Percentiles rank a stretch among this genome's conserved stretches.
phyloP scores from a whole-genome alignment of 2,113 vertebrate species.

The Clinocottus analis region DNA sequence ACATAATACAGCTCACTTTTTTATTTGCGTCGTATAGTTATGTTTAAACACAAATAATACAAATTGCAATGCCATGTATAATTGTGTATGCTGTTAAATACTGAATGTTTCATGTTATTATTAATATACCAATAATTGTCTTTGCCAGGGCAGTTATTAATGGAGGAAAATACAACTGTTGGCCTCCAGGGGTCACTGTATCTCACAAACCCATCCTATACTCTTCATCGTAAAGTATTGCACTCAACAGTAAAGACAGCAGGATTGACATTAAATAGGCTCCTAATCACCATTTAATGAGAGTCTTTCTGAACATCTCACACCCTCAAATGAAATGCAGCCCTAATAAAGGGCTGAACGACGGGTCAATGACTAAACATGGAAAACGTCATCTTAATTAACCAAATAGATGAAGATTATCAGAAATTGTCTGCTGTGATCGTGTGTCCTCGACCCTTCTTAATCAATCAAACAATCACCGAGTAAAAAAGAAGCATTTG shows the following conservation, averaged over 20 bases:
- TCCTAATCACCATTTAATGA: constrained; percentile 30
- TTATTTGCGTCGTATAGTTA: not conserved
- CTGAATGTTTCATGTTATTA: not conserved
- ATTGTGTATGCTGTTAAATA: not conserved
- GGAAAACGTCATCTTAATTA: constrained; percentile 6
- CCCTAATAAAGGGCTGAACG: not conserved
- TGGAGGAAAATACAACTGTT: not conserved
- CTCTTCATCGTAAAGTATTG: not conserved
- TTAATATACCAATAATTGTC: not conserved
- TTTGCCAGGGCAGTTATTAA: not conserved
- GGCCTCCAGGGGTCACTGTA: constrained; percentile 65
- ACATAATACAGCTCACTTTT: not conserved
- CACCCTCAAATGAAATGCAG: constrained; percentile 14
- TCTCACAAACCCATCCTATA: constrained; percentile 20
- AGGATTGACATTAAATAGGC: constrained; percentile 16
- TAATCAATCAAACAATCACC: constrained; percentile 40
- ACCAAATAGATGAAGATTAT: constrained; percentile 33
- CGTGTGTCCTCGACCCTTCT: constrained; percentile 6
- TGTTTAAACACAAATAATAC: not conserved
- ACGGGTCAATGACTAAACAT: constrained; percentile 29
- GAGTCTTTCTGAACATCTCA: constrained; percentile 13
- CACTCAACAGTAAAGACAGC: constrained; percentile 6
- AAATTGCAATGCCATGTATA: not conserved
- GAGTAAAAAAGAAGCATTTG: constrained; percentile 32
- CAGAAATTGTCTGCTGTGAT: not conserved